Evolutionary conservation across 2,888 invertebrate species (phyloP).

Genomic region (Sarcophaga carnaria): DNA sequence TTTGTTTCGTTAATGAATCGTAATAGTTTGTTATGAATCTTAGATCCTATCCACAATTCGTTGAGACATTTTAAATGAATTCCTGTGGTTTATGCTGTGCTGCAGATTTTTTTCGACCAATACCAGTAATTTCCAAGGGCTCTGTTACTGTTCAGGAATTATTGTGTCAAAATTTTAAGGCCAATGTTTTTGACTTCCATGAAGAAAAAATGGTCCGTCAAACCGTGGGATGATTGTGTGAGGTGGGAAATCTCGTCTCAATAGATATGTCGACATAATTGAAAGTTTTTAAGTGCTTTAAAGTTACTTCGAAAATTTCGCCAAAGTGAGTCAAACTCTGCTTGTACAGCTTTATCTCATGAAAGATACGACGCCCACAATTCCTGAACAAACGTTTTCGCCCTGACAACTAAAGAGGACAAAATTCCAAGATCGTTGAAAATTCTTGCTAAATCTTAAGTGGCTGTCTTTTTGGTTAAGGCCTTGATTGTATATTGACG

Average conservation of each 20-base stretch:
- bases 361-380: constrained; percentile 21
- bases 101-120: not conserved
- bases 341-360: not conserved
- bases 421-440: constrained; percentile 19
- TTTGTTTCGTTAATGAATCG: not conserved
- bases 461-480: constrained; percentile 11
- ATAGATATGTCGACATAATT: constrained; percentile 8
- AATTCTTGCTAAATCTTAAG: constrained; percentile 4
- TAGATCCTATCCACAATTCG: not conserved
- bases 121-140: not conserved
- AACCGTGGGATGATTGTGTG: not conserved
- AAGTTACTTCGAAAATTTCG: constrained; percentile 4
- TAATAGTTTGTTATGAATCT: not conserved
- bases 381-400: constrained; percentile 6
- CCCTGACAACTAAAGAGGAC: constrained; percentile 24
- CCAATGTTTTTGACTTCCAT: not conserved
- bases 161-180: too few relatives aligned
- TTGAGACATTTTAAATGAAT: not conserved
- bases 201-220: not conserved
- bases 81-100: constrained; percentile 8
- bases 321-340: not conserved
- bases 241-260: not conserved
- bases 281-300: not conserved
- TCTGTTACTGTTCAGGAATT: not conserved
- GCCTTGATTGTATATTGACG: not conserved